A percentile compares a stretch with the other conserved stretches of the same genome.
Conservation (phyloP, 2,113 vertebrate genomes). For the Lichenostomus cassidix region DNA sequence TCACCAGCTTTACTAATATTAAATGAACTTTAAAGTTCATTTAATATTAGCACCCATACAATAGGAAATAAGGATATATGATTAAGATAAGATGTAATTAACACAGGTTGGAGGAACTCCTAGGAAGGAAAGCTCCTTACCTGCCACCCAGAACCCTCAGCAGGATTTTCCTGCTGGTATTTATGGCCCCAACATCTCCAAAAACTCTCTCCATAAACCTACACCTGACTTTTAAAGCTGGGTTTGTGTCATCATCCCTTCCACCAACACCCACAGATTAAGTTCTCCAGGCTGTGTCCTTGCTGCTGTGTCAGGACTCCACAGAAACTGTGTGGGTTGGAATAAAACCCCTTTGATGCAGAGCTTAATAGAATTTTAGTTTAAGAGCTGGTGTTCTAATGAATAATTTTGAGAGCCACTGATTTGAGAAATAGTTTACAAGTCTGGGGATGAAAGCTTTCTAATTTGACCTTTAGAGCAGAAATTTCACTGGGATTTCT, state of each 20-base stretch:
- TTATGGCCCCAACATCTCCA: not conserved
- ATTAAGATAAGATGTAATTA: not conserved
- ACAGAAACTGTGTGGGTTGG: not conserved
- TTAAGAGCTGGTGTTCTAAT: conserved; percentile 45
- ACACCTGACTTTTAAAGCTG: not conserved
- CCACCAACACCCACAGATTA: not conserved
- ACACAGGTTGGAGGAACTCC: not conserved
- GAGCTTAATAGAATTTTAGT: conserved; percentile 38
- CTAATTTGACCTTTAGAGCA: conserved; percentile 56
- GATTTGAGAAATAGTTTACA: conserved; percentile 62
- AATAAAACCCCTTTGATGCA: not conserved
- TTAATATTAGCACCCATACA: not conserved
- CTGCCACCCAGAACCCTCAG: not conserved
- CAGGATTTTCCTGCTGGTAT: not conserved
- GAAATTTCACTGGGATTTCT: conserved; percentile 43
- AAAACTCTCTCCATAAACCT: not conserved
- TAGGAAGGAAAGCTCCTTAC: not conserved
- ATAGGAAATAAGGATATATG: not conserved
- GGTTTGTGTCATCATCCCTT: not conserved
- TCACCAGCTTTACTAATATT: not conserved
- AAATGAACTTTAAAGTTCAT: not conserved
- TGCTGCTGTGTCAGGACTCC: not conserved
- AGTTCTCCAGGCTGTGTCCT: not conserved
- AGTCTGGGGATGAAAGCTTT: conserved; percentile 41
- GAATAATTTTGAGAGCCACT: conserved; percentile 44